Base-by-base conservation (phyloP, 2,888 invertebrate species). In the Drosophila austrosaltans region DNA sequence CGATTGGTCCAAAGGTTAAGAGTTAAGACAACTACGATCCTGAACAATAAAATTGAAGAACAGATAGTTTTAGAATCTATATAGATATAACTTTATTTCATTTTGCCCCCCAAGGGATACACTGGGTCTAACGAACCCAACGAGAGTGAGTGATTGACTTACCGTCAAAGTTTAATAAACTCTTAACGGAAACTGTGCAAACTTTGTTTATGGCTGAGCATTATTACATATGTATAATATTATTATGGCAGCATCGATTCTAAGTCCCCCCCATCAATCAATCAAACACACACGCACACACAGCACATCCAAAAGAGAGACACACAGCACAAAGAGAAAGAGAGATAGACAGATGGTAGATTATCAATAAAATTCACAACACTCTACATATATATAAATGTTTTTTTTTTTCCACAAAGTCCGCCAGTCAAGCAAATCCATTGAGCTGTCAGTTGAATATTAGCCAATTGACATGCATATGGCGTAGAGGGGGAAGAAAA, bases 381-480 rank as follows among this genome's bases (percentile, higher is more conserved):
- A 48, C 48, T 48, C 10, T 25, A 8, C 10, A 2, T 36, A 0
- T 36, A 8, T 36, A 16, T 36, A 8, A 8, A 1, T 36, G 1
- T 36, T 10, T 48, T 25, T 12, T 12, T 7, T 48, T 25, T 48
- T 48, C 7, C 48, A 4, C 3, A 25, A 22, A 22, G 20, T 20
- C 20, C 8, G 44, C 44, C 32, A 61, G 48, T 25, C 30, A 60
- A 30, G 44, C 42, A 44, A 30, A 60, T 42, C 59, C 28, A 60
- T 60, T 60, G 57, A 57, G 30, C 36, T 57, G 57, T 57, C 57
- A 57, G 39, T 57, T 57, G 6, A 6, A 57, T 57, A 57, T 57
- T 36, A 57, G 39, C 57, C 57, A 57, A 57, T 57, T 57, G 44
- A 20, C 44, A 54, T 36, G 53, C 39, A 62, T 39, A 32, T 39